Evolutionary conservation across 2,888 invertebrate species (phyloP), one percentile per base, ranked within the genome.

Genomic region (Cheilosia impressa): DNA sequence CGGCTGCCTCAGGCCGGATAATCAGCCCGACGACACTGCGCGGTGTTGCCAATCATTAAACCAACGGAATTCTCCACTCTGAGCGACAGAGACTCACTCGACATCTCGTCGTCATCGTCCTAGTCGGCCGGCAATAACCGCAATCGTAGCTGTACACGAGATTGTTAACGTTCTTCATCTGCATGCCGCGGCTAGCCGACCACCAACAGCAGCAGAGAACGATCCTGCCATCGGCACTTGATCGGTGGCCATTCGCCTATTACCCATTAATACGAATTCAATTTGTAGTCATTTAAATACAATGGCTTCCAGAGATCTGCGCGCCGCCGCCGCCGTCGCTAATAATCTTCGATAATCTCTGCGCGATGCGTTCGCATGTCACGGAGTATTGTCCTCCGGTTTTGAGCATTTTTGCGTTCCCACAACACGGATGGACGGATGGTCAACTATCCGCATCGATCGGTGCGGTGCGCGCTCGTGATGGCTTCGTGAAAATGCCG

Each of bases 231-330:
- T 65, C 57, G 62, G 47, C 69, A 75, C 81, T 77, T 76, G 80
- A 85, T 76, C 81, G 47, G 55, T 75, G 69, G 31, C 80, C 69
- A 60, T 69, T 65, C 84, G 60, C 19, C 75, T 75, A 84, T 84
- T 84, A 71, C 53, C 79, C 81, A 85, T 85, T 85, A 85, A 85
- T 85, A 85, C 85, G 68, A 85, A 81, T 85, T 85, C 85, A 85
- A 85, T 85, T 85, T 85, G 81, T 76, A 81, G 85, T 76, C 85
- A 85, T 85, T 85, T 85, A 81, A 85, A 85, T 85, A 85, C 85
- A 85, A 85, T 85, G 76, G 76, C 72, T 68, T 62, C 76, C 66
- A 58, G 50, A 50, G 75, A 15, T 13, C 45, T 9, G 63, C 47
- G 38, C 13, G 19, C 43, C 31, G 57, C 60, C 43, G 65, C 62